A percentile compares a stretch with the other conserved stretches of the same genome.
Evolutionary conservation across 2,113 vertebrate species (phyloP).

Genomic region (Anoura caudifer): DNA sequence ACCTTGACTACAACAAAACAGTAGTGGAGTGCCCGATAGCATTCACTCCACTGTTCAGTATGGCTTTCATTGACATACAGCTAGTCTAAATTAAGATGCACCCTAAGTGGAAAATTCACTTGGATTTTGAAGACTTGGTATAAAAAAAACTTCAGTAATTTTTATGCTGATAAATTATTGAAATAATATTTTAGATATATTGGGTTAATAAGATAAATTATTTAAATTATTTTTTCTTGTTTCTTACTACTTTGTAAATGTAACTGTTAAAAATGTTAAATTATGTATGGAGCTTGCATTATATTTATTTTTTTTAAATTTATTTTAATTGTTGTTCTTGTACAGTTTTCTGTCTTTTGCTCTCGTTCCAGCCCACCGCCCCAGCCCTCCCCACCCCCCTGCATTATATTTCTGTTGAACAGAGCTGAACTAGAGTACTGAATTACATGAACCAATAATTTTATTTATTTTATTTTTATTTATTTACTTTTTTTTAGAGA

Average conservation of each 20-base stretch:
- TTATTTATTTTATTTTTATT: background rate
- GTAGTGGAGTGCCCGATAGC: background rate
- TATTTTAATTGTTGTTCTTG: too few relatives aligned
- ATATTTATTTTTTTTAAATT: too few relatives aligned
- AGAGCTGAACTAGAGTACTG: background rate
- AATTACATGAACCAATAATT: background rate
- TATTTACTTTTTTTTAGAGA: too few relatives aligned
- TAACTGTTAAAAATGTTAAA: background rate
- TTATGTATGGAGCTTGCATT: background rate
- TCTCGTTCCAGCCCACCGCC: too few relatives aligned
- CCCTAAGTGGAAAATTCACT: background rate
- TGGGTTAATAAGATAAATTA: constrained; percentile 23
- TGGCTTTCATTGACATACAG: background rate
- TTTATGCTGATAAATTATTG: background rate
- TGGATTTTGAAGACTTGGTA: background rate
- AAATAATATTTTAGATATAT: constrained; percentile 2
- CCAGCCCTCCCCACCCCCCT: too few relatives aligned
- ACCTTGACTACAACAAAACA: background rate
- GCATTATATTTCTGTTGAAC: background rate
- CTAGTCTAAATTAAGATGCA: background rate
- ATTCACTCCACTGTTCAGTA: background rate
- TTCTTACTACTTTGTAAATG: background rate
- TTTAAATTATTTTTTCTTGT: constrained; percentile 1
- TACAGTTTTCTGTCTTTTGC: too few relatives aligned
- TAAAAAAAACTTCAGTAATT: background rate